A percentile compares a stretch with the other conserved stretches of the same genome.
These are phyloP conservation scores for Dendrolimus pini DNA, from an alignment of 2,888 invertebrate species.

Conservation along the genomic window DNA sequence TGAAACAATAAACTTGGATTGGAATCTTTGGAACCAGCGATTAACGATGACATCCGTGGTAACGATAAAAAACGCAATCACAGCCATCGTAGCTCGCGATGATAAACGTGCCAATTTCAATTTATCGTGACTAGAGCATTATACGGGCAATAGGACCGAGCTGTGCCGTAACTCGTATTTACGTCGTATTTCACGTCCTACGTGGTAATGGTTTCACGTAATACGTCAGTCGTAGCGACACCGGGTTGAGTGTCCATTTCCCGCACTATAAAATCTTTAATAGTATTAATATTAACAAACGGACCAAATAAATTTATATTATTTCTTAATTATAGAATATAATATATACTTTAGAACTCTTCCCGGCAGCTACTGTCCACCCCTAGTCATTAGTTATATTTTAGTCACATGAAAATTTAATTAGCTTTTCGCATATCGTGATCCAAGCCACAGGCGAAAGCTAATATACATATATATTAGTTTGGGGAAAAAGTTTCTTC, in stretches of 20 bases:
- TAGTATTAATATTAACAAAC: not conserved
- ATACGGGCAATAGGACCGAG: conserved; percentile 47
- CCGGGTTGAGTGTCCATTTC: not conserved
- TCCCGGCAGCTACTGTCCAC: too few relatives aligned
- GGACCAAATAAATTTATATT: too few relatives aligned
- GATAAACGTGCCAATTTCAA: conserved; percentile 60
- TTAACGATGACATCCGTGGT: conserved; percentile 12
- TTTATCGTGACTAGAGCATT: conserved; percentile 52
- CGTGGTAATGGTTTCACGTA: conserved; percentile 53
- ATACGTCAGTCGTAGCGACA: conserved; percentile 19
- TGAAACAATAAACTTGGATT: not conserved
- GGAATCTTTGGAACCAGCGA: conserved; percentile 1
- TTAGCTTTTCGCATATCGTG: too few relatives aligned
- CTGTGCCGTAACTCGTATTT: conserved; percentile 52
- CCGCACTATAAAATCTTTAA: not conserved
- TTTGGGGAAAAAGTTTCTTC: too few relatives aligned
- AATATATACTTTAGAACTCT: too few relatives aligned
- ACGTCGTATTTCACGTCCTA: conserved; percentile 57
- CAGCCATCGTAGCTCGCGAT: conserved; percentile 48
- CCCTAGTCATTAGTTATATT: too few relatives aligned
- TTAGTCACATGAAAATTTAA: too few relatives aligned
- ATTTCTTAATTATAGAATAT: too few relatives aligned
- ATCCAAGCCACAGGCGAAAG: too few relatives aligned
- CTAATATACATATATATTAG: too few relatives aligned
- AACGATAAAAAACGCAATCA: conserved; percentile 40